phyloP scores from a whole-genome alignment of 2,113 vertebrate species.

The Phasianus colchicus region DNA sequence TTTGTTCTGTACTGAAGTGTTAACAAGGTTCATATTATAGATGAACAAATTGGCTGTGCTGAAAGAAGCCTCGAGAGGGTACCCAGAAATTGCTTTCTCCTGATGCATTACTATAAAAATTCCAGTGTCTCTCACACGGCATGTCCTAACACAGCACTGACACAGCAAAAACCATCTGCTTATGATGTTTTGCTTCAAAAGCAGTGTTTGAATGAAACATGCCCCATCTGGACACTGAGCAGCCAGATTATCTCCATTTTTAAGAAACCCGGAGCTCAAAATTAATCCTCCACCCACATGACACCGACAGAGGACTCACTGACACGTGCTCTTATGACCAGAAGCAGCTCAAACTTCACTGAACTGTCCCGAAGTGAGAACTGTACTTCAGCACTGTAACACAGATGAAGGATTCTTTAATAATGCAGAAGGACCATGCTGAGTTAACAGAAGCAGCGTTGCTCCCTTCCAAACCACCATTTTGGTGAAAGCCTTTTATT shows the following conservation, averaged over 20 bases:
- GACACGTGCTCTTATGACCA: neutral
- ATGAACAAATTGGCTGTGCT: neutral
- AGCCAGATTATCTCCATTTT: neutral
- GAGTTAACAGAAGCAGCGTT: neutral
- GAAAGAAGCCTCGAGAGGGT: neutral
- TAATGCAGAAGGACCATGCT: neutral
- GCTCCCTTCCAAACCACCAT: neutral
- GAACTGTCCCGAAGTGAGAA: neutral
- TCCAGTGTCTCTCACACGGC: neutral
- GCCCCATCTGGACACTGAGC: neutral
- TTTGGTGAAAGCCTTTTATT: slow-evolving; percentile 19
- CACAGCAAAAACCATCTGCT: neutral
- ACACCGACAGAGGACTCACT: neutral
- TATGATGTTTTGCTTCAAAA: neutral
- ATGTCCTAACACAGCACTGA: neutral
- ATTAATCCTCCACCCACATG: neutral
- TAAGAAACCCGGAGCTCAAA: neutral
- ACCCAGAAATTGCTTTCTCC: neutral
- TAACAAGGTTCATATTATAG: neutral
- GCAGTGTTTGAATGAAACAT: neutral
- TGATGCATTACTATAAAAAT: neutral
- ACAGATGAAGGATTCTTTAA: neutral
- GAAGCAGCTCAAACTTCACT: neutral
- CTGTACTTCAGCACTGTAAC: neutral
- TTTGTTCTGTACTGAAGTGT: neutral